Evolutionary conservation across 1,140 invertebrate genomes (phyloP).

Genomic region (Drosophila repleta): DNA sequence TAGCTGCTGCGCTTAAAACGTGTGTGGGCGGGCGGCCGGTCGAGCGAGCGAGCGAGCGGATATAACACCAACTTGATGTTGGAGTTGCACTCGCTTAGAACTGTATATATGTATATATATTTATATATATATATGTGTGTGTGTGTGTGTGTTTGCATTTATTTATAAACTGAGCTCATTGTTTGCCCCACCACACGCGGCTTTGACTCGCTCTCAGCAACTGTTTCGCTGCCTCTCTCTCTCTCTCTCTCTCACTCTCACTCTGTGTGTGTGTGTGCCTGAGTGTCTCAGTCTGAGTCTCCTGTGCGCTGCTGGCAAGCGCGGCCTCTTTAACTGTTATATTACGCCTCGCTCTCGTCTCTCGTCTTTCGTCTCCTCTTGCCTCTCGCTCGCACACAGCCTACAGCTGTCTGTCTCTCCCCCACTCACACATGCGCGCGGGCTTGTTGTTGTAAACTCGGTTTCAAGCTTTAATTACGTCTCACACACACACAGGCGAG

Average conservation of each 20-base stretch:
- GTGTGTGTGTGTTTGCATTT: constrained; percentile 54
- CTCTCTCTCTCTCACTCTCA: no score
- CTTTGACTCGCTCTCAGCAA: constrained; percentile 32
- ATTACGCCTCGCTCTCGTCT: not conserved
- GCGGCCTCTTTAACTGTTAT: constrained; percentile 15
- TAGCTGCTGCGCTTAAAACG: constrained; percentile 67
- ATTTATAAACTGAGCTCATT: constrained; percentile 79
- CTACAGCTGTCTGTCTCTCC: constrained; percentile 26
- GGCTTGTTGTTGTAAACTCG: constrained; percentile 81
- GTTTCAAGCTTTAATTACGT: constrained; percentile 82
- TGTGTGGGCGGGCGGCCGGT: no score
- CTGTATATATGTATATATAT: constrained; percentile 27
- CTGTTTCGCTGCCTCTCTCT: no score
- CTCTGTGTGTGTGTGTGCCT: constrained; percentile 10
- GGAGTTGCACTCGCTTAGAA: constrained; percentile 33
- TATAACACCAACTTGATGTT: constrained; percentile 47
- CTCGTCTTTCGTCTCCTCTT: not conserved
- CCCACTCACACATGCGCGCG: constrained; percentile 54
- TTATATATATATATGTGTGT: constrained; percentile 25
- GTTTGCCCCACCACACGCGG: constrained; percentile 60
- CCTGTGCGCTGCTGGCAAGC: constrained; percentile 34
- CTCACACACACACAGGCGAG: constrained; percentile 43
- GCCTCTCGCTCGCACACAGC: constrained; percentile 16
- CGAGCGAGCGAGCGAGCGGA: constrained; percentile 1
- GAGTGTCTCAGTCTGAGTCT: constrained; percentile 28